Evolutionary conservation across 2,888 invertebrate species (phyloP), one percentile per base, ranked within the genome.

Genomic region (Scaeva pyrastri): DNA sequence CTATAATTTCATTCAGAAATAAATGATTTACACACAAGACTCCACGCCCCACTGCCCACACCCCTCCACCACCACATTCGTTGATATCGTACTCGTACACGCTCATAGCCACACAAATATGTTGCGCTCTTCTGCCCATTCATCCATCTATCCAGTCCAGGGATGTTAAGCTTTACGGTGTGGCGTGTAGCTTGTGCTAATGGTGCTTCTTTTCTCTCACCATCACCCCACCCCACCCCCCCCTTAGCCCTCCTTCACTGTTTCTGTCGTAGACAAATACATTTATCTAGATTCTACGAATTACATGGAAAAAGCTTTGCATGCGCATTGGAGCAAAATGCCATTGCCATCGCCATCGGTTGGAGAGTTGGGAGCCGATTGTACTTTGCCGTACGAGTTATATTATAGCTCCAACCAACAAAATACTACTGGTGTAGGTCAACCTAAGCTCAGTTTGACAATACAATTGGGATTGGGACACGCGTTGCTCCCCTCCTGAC

Each of bases 1-100:
- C 86, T 86, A 82, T 82, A 78, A 86, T 78, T 86, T 86, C 86
- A 86, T 86, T 86, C 86, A 86, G 86, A 86, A 86, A 86, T 86
- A 86, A 86, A 86, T 82, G 86, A 78, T 77, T 86, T 86, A 86
- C 81, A 78, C 86, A 82, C 86, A 82, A 81, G 58, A 50, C 74
- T 64, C 41, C 55, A 45, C 62, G 56, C 74, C 71, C 41, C 55
- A 45, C 62, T 39, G 39, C 39, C 19, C 19, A 7, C 56, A 55
- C n/a, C n/a, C n/a, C n/a, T n/a, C n/a, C 12, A 21, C 66, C 50
- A 16, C n/a, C 23, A 48, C 19, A 52, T 50, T 41, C 36, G 48
- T 48, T 10, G 48, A 39, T n/a, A n/a, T n/a, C n/a, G n/a, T n/a
- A n/a, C n/a, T n/a, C n/a, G 31, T 77, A 21, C 58, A 60, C 52